Evolutionary conservation across 2,888 invertebrate species (phyloP), one percentile per base, ranked within the genome.

Genomic region (Alloplasta piceator): DNA sequence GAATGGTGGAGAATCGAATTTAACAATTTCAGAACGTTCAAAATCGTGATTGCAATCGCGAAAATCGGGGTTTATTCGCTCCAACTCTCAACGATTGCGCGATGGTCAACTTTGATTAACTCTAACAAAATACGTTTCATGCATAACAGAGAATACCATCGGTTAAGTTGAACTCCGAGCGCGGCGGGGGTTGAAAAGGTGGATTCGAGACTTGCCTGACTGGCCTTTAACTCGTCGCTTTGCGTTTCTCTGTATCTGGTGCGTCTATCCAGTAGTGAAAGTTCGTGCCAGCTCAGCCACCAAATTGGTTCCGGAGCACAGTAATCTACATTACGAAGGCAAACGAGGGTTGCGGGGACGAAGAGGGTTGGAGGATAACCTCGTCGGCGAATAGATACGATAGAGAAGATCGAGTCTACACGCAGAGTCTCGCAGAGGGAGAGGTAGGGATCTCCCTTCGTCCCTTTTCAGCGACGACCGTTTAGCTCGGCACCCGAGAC

Each of bases 321-420:
- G 81, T 82, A 84, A 84, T 84, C 82, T 84, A 74, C 84, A 84
- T 84, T 84, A 84, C 79, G 67, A 66, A 71, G 74, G 78, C 71
- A 78, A 78, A 78, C 78, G 77, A 48, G 50, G 9, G 61, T 61
- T 55, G 60, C 5, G 4, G 38, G 46, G 26, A 1, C 9, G 26
- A 6, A 6, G 26, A 7, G 43, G 14, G 39, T 26, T 6, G 9
- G 43, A 39, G 73, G 68, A 64, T 74, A 26, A 26, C 26, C 26
- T 26, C 26, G 26, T 26, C 26, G 26, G 26, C 26, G 26, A 26
- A 26, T 26, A 26, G 72, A 56, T 46, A n/a, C 56, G 12, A 48
- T 5, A 12, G 6, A 12, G 16, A 4, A 14, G 14, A 16, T 5
- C 6, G 52, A 12, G 52, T 43, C 14, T 16, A 52, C 14, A 12